Evolutionary conservation across 2,113 vertebrate genomes (phyloP).

Genomic region (Hipposideros armiger): DNA sequence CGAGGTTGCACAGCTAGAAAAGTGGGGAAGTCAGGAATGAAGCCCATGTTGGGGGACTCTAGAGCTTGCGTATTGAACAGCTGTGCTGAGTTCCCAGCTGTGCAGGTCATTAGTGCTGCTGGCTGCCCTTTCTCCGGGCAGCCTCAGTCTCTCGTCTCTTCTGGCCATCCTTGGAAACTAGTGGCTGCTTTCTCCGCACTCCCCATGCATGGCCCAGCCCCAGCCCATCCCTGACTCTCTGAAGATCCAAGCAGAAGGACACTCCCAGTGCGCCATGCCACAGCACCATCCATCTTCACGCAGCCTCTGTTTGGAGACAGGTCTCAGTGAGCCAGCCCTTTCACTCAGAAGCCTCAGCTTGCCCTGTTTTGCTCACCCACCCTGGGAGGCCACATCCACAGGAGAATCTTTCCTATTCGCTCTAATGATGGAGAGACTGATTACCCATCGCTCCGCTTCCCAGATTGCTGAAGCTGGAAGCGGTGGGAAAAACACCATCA

Average conservation of each 20-base stretch:
- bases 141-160: not conserved
- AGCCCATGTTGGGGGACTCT: not conserved
- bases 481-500: not conserved
- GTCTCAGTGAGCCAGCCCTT: not conserved
- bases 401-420: not conserved
- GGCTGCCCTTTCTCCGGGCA: not conserved
- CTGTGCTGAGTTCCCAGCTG: not conserved
- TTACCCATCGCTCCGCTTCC: not conserved
- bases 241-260: not conserved
- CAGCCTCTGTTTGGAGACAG: not conserved
- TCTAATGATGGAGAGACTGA: not conserved
- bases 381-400: not conserved
- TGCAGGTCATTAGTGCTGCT: not conserved
- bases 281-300: not conserved
- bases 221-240: not conserved
- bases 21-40: not conserved
- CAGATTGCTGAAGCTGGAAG: constrained; percentile 6
- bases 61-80: fast-evolving
- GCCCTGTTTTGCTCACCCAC: not conserved
- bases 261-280: not conserved
- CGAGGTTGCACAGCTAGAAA: not conserved
- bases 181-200: not conserved
- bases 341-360: not conserved
- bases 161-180: not conserved
- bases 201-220: not conserved